Evolutionary conservation across 2,888 invertebrate species (phyloP).

Genomic region (Himalopsyche anomala): DNA sequence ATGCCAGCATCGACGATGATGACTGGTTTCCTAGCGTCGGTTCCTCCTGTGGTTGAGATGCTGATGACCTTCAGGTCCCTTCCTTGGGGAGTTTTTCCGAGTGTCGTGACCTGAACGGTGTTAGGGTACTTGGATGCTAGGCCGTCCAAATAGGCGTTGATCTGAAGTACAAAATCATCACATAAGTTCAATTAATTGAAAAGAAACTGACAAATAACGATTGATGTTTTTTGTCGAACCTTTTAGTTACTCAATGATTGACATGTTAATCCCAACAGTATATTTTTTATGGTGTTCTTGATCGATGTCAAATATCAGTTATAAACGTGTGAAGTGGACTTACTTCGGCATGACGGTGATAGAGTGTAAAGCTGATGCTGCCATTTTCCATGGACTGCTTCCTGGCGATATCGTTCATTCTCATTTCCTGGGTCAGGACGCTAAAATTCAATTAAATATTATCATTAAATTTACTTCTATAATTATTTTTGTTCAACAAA

Average conservation of each 20-base stretch:
- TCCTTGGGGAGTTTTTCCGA: constrained; percentile 78
- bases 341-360: constrained; percentile 71
- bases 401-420: constrained; percentile 68
- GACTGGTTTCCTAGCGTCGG: constrained; percentile 74
- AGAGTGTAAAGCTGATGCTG: constrained; percentile 70
- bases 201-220: not conserved
- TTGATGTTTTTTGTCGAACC: no score
- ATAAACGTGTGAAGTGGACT: constrained; percentile 42
- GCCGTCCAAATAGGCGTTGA: constrained; percentile 73
- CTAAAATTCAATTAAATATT: constrained; percentile 67
- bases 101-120: constrained; percentile 73
- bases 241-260: no score
- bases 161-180: constrained; percentile 69
- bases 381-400: constrained; percentile 67
- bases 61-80: constrained; percentile 77
- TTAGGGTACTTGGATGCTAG: constrained; percentile 73
- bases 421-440: constrained; percentile 70
- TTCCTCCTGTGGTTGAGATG: constrained; percentile 76
- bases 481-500: no score
- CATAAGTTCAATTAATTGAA: not conserved
- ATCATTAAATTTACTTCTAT: no score
- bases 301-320: no score
- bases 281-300: no score
- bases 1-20: constrained; percentile 80
- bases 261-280: no score